Evolutionary conservation across 37 sponge, comb jelly and placozoan species (phyloP), one percentile per base, ranked within the genome.

Genomic region (Sycon ciliatum): DNA sequence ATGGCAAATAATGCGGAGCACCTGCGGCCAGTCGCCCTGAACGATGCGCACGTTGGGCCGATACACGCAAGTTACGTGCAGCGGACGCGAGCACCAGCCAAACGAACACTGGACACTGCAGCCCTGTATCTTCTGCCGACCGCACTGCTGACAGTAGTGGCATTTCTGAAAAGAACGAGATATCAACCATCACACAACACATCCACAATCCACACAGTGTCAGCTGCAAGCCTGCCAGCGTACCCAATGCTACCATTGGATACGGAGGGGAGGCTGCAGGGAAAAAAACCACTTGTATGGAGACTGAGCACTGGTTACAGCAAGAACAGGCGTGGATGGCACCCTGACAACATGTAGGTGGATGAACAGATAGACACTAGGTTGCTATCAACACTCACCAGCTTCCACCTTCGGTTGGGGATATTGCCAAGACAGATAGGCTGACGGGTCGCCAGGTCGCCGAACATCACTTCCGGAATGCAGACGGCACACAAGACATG

Each of bases 41-140:
- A 9, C 7, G 32, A 60, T 60, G 63, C 9, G 63, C 63, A 60
- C 9, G 7, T 24, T 24, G 22, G 26, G 7, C 11, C 70, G 55
- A 68, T 83, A 74, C 5, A 85, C 90, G 72, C 95, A 93, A 5
- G 85, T 93, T 32, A 89, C 87, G 56, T 94, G 95, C 63, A 89
- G 80, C 20, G 91, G 38, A 1, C 80, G 49, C 67, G n/a, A 63
- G 39, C 95, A 94, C 4, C 68, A 42, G 16, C 76, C 56, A 37
- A 40, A 33, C 20, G 36, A 31, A 62, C 95, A 94, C 55, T 89
- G 78, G 20, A 86, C 62, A 54, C 91, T 80, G 29, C 60, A 72
- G 1, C 86, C 86, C 18, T 70, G 76, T 0, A 73, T 74, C 18
- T 74, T 55, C 5, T 73, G 56, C n/a, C 67, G 22, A 1, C 67